Evolutionary conservation across 2,888 invertebrate species (phyloP), one percentile per base, ranked within the genome.

Genomic region (Cephus pulcher): DNA sequence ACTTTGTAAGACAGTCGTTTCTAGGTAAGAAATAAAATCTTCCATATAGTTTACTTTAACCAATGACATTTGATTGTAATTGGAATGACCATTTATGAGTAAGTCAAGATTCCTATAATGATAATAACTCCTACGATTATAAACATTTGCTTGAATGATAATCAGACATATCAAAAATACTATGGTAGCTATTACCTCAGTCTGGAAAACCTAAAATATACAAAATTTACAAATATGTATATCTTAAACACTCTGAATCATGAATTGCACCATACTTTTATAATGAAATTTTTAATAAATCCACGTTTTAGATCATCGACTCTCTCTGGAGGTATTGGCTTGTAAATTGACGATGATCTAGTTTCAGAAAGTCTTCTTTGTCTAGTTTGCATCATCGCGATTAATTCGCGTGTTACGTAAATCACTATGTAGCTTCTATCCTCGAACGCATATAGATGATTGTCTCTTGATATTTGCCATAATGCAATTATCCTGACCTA

Each of bases 391-490:
- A 70, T 33, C 32, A 12, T 78, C 30, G 37, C 32, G 40, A 75
- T 75, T 23, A 32, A 37, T 35, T 78, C 30, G 6, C 70, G 75
- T 33, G 34, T 75, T 30, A 78, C n/a, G 40, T 78, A 78, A 23
- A 70, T 11, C 6, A 75, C 78, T 30, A 78, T 75, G 33, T 40
- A 75, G 35, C 78, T 78, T 78, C 75, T 78, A 30, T 78, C 78
- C 74, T 78, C 78, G 32, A 70, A n/a, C 32, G 75, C 78, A 40
- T 69, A 32, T 56, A 23, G 34, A 70, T 70, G 23, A 11, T 70
- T 75, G 37, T 78, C 34, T 34, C 12, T 75, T 32, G 12, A n/a
- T 74, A 78, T 75, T 78, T 33, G n/a, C 34, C 34, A 78, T 12
- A 78, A 75, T 23, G 40, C 40, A 40, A 40, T 15, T 40, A 40